These are phyloP conservation scores for Stegana nigrithorax DNA, from an alignment of 2,888 invertebrate species.

Conservation along the genomic window DNA sequence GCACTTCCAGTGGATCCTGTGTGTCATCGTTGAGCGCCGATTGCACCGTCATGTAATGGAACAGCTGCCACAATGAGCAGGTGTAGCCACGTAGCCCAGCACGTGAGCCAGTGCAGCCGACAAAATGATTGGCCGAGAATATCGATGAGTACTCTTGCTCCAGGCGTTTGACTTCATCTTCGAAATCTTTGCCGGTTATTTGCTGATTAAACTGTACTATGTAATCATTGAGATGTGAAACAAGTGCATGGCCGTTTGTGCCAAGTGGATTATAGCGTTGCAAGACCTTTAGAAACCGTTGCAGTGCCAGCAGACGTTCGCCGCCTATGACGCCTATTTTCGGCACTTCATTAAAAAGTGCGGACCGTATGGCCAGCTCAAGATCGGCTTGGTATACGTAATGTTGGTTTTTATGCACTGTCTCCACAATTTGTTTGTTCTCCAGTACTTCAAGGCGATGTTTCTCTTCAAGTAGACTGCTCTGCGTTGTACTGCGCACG, in stretches of 20 bases:
- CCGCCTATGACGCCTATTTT: slow-evolving; percentile 77
- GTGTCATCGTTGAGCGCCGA: slow-evolving; percentile 71
- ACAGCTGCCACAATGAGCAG: slow-evolving; percentile 95
- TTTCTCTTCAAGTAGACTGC: background rate
- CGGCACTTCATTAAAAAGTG: slow-evolving; percentile 86
- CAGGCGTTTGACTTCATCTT: slow-evolving; percentile 70
- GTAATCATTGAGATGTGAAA: slow-evolving; percentile 74
- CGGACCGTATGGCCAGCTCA: slow-evolving; percentile 86
- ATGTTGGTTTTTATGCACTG: slow-evolving; percentile 67
- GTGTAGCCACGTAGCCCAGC: slow-evolving; percentile 84
- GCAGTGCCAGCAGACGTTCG: slow-evolving; percentile 79
- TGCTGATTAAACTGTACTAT: slow-evolving; percentile 70
- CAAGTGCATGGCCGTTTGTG: slow-evolving; percentile 74
- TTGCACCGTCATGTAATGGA: slow-evolving; percentile 90
- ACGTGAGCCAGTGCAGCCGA: slow-evolving; percentile 85
- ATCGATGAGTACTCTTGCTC: slow-evolving; percentile 73
- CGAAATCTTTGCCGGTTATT: slow-evolving; percentile 74
- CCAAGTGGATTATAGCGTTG: slow-evolving; percentile 84
- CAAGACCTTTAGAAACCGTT: slow-evolving; percentile 79
- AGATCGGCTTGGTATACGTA: slow-evolving; percentile 87
- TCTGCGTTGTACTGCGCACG: background rate
- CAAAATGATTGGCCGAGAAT: slow-evolving; percentile 72
- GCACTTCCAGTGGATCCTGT: slow-evolving; percentile 75
- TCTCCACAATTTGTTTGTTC: slow-evolving; percentile 38
- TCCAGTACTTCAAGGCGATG: background rate